These are phyloP conservation scores for Onychomys torridus DNA, from an alignment of 2,797 vertebrate species.

Conservation along the genomic window DNA sequence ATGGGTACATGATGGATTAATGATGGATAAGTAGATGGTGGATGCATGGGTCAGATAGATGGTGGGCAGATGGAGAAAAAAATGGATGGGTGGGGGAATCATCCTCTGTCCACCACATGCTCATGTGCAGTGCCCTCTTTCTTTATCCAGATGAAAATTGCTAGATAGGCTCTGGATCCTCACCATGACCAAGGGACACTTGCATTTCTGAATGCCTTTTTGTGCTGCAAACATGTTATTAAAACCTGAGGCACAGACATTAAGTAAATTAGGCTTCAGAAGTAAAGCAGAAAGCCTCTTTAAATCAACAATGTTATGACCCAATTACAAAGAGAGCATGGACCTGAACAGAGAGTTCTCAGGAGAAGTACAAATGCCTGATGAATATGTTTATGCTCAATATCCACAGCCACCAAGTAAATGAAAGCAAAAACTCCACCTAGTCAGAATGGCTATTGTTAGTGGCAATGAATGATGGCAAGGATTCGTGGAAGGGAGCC, in stretches of 20 bases:
- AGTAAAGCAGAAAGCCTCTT: not conserved
- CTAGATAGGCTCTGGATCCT: not conserved
- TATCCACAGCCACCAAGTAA: not conserved
- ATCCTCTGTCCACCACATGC: not conserved
- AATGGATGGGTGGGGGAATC: not conserved
- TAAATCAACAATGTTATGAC: not conserved
- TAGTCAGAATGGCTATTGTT: not conserved
- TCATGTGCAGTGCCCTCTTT: not conserved
- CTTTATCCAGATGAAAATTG: not conserved
- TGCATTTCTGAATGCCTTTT: not conserved
- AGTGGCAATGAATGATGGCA: not conserved
- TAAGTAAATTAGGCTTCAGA: not conserved
- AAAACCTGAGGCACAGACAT: not conserved
- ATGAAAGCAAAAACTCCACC: not conserved
- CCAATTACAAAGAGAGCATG: not conserved
- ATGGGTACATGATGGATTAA: too few species aligned
- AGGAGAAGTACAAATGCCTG: not conserved
- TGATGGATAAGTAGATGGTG: too few species aligned
- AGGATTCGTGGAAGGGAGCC: not conserved
- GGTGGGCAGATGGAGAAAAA: not conserved
- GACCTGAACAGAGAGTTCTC: not conserved
- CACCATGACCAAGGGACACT: accelerated
- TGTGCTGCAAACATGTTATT: not conserved
- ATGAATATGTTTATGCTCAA: not conserved
- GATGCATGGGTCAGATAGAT: not conserved